These are phyloP conservation scores for Fregetta grallaria DNA, from an alignment of 2,113 vertebrate species.

Conservation along the genomic window DNA sequence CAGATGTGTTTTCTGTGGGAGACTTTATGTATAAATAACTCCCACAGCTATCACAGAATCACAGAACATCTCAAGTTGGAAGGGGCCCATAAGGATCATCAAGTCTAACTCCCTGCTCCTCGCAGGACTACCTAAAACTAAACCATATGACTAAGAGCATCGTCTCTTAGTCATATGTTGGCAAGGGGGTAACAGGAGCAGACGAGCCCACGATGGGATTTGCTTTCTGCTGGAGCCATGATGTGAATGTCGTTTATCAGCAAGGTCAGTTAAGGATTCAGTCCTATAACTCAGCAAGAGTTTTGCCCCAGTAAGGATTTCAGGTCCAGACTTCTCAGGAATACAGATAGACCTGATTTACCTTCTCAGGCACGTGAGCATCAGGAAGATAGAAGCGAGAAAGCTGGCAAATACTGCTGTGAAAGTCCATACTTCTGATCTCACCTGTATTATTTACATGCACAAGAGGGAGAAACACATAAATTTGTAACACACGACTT, in stretches of 20 bases:
- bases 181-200: not conserved
- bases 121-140: not conserved
- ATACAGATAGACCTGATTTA: not conserved
- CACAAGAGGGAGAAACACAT: not conserved
- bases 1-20: not conserved
- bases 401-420: not conserved
- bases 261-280: not conserved
- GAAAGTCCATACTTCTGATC: not conserved
- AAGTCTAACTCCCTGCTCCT: not conserved
- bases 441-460: not conserved
- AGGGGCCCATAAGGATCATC: not conserved
- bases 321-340: not conserved
- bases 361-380: not conserved
- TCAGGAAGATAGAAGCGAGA: not conserved
- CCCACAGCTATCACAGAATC: not conserved
- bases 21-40: not conserved
- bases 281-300: accelerated
- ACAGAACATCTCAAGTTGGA: not conserved
- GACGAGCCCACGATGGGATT: not conserved
- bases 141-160: not conserved
- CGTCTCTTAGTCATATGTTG: too few species aligned
- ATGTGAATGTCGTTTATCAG: not conserved
- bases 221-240: not conserved
- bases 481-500: not conserved
- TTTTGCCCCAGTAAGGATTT: not conserved